These are phyloP conservation scores for Bryconaethiops microstoma DNA, from an alignment of 2,797 vertebrate species.

Conservation along the genomic window DNA sequence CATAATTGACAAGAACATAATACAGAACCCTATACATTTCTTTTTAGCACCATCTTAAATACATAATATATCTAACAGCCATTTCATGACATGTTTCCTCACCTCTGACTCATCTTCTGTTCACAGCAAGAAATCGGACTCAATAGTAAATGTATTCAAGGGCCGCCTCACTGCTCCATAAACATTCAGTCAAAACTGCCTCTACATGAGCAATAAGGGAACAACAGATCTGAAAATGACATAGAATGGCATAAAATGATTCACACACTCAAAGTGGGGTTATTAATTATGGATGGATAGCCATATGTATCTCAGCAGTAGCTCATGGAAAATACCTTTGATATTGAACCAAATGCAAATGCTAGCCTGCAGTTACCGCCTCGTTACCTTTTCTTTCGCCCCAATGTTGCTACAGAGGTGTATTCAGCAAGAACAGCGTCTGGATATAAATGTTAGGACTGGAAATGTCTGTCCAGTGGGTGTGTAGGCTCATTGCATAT, in stretches of 20 bases:
- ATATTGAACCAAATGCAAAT: neutral
- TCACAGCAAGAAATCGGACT: neutral
- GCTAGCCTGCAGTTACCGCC: neutral
- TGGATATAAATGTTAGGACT: neutral
- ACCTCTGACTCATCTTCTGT: neutral
- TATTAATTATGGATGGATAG: neutral
- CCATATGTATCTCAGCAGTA: neutral
- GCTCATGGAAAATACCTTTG: neutral
- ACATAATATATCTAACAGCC: neutral
- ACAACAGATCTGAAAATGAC: neutral
- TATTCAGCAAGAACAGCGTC: neutral
- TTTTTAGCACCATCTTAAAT: too few species aligned
- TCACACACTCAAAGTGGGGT: neutral
- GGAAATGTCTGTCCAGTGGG: neutral
- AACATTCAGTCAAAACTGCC: neutral
- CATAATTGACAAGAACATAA: too few species aligned
- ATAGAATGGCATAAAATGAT: neutral
- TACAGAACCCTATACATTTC: too few species aligned
- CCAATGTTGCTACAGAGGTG: neutral
- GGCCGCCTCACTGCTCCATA: neutral
- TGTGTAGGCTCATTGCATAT: neutral
- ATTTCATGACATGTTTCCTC: neutral
- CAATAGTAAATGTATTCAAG: neutral
- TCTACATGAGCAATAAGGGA: neutral
- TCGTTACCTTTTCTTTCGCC: neutral